These are phyloP conservation scores for Phoebastria nigripes DNA, from an alignment of 2,797 vertebrate species.

Conservation along the genomic window DNA sequence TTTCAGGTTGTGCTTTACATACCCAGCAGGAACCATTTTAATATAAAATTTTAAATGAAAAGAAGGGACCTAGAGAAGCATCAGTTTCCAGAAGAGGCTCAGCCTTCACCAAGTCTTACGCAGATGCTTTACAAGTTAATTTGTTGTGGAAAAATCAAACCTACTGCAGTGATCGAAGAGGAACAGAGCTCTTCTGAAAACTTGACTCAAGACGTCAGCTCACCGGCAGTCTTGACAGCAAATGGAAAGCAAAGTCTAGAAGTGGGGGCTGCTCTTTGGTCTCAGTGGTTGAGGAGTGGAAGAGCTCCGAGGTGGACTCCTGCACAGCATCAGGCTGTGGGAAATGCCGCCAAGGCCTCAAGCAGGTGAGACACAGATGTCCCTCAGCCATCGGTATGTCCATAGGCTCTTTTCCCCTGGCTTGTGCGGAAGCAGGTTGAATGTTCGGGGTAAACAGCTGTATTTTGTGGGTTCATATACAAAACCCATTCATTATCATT, in stretches of 20 bases:
- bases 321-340: not conserved
- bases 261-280: not conserved
- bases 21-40: not conserved
- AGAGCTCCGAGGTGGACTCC: not conserved
- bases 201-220: not conserved
- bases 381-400: not conserved
- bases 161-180: not conserved
- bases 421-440: not conserved
- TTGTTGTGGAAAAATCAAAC: not conserved
- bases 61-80: not conserved
- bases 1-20: not conserved
- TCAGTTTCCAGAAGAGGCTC: not conserved
- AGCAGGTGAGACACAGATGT: not conserved
- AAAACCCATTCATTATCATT: not conserved
- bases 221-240: not conserved
- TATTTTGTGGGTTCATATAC: not conserved
- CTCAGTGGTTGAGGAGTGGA: not conserved
- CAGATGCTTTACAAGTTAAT: not conserved
- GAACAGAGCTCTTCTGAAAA: not conserved
- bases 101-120: not conserved
- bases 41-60: not conserved
- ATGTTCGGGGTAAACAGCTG: not conserved
- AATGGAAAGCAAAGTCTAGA: not conserved
- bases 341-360: not conserved
- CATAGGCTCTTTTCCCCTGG: not conserved